These are phyloP conservation scores for Sturnus vulgaris DNA, from an alignment of 2,113 vertebrate genomes.

Conservation along the genomic window DNA sequence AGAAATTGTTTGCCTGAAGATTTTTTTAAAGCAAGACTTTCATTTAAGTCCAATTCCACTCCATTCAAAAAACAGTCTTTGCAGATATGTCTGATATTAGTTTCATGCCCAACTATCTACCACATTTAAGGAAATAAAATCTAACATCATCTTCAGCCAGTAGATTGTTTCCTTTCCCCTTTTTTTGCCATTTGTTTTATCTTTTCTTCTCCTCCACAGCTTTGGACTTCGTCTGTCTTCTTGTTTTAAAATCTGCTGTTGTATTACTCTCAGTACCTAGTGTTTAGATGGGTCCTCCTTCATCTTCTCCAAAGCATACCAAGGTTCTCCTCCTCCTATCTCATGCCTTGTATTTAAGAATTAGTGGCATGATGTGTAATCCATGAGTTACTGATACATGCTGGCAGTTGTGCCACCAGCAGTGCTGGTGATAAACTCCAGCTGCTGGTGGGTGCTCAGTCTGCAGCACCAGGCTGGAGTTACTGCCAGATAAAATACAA, in stretches of 20 bases:
- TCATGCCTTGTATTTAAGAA: not conserved
- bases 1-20: not conserved
- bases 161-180: not conserved
- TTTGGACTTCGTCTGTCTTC: not conserved
- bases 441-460: not conserved
- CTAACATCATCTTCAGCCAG: not conserved
- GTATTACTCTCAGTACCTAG: not conserved
- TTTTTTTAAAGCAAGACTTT: not conserved
- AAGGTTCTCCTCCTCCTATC: not conserved
- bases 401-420: not conserved
- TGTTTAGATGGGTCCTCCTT: not conserved
- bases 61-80: not conserved
- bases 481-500: not conserved
- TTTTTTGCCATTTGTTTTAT: not conserved
- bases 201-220: not conserved
- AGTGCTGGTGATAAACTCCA: not conserved
- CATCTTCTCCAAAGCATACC: not conserved
- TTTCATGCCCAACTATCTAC: not conserved
- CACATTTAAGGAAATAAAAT: not conserved
- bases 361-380: not conserved
- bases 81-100: not conserved
- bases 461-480: not conserved
- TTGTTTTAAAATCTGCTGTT: not conserved
- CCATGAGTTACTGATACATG: not conserved
- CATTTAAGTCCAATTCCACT: not conserved